Percentiles rank a stretch among this genome's conserved stretches.
Conservation (phyloP, 2,797 vertebrate genomes). For the Gymnothorax javanicus region DNA sequence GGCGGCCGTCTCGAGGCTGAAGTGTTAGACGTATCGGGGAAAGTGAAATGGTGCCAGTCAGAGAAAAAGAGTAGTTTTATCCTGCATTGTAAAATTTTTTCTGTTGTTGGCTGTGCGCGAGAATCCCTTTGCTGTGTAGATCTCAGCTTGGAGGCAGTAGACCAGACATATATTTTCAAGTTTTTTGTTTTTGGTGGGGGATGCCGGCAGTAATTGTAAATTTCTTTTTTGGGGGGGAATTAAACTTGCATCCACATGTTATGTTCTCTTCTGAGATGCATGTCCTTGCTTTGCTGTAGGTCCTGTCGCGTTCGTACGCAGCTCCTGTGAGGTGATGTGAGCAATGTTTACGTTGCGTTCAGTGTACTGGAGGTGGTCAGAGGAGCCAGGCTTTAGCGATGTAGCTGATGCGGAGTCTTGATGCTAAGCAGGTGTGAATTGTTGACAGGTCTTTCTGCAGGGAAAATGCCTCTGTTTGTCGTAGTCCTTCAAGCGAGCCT, state of each 20-base stretch:
- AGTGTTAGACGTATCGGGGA: no score
- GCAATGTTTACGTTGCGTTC: not conserved
- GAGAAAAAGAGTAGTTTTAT: no score
- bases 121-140: no score
- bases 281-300: not conserved
- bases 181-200: no score
- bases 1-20: no score
- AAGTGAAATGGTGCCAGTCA: no score
- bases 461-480: not conserved
- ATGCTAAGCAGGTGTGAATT: not conserved
- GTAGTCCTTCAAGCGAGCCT: not conserved
- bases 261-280: no score
- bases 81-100: no score
- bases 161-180: no score
- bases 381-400: not conserved
- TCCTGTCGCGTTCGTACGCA: not conserved
- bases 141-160: no score
- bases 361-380: not conserved
- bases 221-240: not conserved
- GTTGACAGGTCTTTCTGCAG: not conserved
- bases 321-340: not conserved
- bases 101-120: no score
- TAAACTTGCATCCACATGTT: no score
- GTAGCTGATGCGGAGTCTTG: not conserved
- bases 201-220: not conserved